Evolutionary conservation across 2,888 invertebrate genomes (phyloP).

Genomic region (Colostygia pectinataria): DNA sequence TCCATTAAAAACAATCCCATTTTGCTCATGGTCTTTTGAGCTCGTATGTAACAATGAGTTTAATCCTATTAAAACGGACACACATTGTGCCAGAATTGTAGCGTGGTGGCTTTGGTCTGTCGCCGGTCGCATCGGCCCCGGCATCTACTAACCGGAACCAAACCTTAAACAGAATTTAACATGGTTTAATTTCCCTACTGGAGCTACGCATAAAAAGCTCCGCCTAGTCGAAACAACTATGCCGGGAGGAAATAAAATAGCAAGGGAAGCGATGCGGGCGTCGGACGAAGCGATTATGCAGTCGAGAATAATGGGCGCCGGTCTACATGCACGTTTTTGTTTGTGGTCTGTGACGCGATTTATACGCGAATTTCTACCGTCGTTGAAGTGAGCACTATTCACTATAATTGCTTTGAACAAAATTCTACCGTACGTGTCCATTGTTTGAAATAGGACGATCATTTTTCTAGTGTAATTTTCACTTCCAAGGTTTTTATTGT

Average conservation of each 20-base stretch:
- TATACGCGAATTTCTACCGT: slow-evolving; percentile 80
- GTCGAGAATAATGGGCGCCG: slow-evolving; percentile 82
- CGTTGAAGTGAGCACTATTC: slow-evolving; percentile 80
- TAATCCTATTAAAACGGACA: slow-evolving; percentile 80
- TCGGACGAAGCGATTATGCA: slow-evolving; percentile 83
- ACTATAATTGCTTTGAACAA: slow-evolving; percentile 80
- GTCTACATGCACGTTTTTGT: slow-evolving; percentile 83
- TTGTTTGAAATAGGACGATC: slow-evolving; percentile 46
- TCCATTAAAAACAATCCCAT: slow-evolving; percentile 69
- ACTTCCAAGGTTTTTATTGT: not conserved
- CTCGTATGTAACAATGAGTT: slow-evolving; percentile 78
- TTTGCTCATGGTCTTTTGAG: slow-evolving; percentile 67
- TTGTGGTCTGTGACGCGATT: slow-evolving; percentile 83
- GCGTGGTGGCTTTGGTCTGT: slow-evolving; percentile 78
- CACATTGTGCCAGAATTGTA: slow-evolving; percentile 79
- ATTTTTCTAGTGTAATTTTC: slow-evolving; percentile 14
- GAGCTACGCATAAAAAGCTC: slow-evolving; percentile 67
- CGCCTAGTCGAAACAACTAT: slow-evolving; percentile 78
- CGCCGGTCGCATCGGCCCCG: slow-evolving; percentile 69
- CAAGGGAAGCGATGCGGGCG: slow-evolving; percentile 81
- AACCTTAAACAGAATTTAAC: slow-evolving; percentile 80
- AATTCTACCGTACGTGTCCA: slow-evolving; percentile 68
- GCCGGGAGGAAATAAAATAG: slow-evolving; percentile 81
- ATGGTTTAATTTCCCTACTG: slow-evolving; percentile 79
- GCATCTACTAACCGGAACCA: slow-evolving; percentile 72